phyloP scores from a whole-genome alignment of 1,140 invertebrate genomes.

The Trichogramma pretiosum region DNA sequence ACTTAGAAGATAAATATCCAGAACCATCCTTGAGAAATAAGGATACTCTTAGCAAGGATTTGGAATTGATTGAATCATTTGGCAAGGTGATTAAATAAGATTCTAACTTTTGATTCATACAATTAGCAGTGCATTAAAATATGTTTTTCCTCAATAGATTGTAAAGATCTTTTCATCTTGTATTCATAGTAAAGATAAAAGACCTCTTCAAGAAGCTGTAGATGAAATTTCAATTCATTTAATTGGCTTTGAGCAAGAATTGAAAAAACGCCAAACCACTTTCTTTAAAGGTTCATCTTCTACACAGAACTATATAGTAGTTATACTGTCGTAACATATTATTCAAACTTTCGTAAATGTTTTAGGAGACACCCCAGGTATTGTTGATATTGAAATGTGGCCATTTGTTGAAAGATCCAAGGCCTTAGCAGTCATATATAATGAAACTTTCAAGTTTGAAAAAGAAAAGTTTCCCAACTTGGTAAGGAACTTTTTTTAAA shows the following conservation, averaged over 20 bases:
- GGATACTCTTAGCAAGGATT: conserved; percentile 40
- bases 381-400: conserved; percentile 34
- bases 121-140: conserved; percentile 1
- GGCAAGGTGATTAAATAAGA: conserved; percentile 27
- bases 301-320: neutral
- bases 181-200: conserved; percentile 26
- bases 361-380: conserved; percentile 26
- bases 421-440: conserved; percentile 27
- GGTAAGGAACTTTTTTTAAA: conserved; percentile 17
- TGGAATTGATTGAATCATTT: conserved; percentile 43
- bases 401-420: conserved; percentile 35
- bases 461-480: conserved; percentile 28
- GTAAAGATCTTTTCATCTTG: conserved; percentile 25
- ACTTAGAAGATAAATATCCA: conserved; percentile 49
- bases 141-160: conserved; percentile 23
- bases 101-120: neutral
- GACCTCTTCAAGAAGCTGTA: conserved; percentile 25
- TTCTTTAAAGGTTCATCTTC: conserved; percentile 30
- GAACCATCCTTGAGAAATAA: conserved; percentile 42
- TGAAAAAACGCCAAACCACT: conserved; percentile 25
- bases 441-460: conserved; percentile 25
- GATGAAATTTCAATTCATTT: conserved; percentile 26
- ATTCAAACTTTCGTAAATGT: neutral
- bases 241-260: conserved; percentile 30
- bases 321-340: neutral